Evolutionary conservation across 2,113 vertebrate genomes (phyloP), one percentile per base, ranked within the genome.

Genomic region (Alexandromys fortis): DNA sequence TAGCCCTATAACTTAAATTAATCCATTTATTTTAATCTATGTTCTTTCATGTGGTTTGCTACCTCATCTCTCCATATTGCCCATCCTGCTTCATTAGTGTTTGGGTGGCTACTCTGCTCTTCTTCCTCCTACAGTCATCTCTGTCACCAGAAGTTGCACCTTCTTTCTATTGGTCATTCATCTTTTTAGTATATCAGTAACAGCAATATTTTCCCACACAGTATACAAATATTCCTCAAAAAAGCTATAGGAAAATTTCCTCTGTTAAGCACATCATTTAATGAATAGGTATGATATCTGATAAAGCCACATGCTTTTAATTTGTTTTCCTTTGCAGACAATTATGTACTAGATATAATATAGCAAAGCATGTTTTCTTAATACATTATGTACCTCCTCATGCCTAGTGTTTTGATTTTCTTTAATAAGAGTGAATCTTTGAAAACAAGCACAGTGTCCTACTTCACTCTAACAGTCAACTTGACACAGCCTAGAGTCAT

Each of bases 221-320:
- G 12, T 68, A 12, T 68, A 16, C 67, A 68, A 68, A 68, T 35
- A 68, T 68, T 5, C 67, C 67, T 33, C 67, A 35, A 33, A 30
- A 68, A 33, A 68, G 12, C 67, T 61, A 55, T 21, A 76, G 90
- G 10, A n/a, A 38, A 79, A 90, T 94, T 90, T 94, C 7, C 21
- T 96, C 49, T 85, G 49, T 26, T 68, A 83, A 87, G 12, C 10
- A 61, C 4, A 76, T 86, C 45, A 72, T 82, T 5, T 26, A 14
- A 79, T 73, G 79, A 89, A 38, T 81, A 83, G 83, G 68, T 92
- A 88, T 82, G 21, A 81, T 86, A 68, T 28, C 90, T 68, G 8
- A 78, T 42, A 91, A 75, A 52, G 12, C 13, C 24, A 42, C 3
- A 5, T 16, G 28, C 0, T 42, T 94, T 93, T 76, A n/a, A 82